These are phyloP conservation scores for Emydura subglobosa DNA, from an alignment of 2,113 vertebrate genomes.

Conservation along the genomic window DNA sequence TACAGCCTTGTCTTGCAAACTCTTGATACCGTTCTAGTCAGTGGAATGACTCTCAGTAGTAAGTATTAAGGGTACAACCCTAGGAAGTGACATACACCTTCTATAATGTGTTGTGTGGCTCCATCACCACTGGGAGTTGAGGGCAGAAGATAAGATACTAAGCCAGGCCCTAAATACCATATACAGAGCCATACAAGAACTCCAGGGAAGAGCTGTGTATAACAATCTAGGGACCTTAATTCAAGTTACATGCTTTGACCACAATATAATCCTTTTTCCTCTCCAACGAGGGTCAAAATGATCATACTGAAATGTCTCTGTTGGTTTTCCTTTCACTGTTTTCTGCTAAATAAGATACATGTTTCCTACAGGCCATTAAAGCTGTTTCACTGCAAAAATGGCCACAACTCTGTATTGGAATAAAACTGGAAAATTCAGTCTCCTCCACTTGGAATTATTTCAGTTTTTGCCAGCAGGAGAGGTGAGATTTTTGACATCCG, in stretches of 20 bases:
- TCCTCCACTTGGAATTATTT: slow-evolving; percentile 75
- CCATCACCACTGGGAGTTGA: neutral
- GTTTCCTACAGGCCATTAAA: slow-evolving; percentile 46
- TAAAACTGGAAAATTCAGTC: slow-evolving; percentile 75
- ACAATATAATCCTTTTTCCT: neutral
- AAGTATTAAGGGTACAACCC: neutral
- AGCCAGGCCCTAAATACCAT: neutral
- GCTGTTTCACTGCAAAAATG: slow-evolving; percentile 54
- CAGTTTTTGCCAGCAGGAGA: slow-evolving; percentile 69
- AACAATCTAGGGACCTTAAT: neutral
- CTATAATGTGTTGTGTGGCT: neutral
- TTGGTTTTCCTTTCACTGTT: neutral
- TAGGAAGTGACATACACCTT: neutral
- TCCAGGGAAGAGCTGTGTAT: neutral
- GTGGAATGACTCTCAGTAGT: neutral
- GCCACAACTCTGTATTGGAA: slow-evolving; percentile 72
- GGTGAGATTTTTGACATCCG: slow-evolving; percentile 74
- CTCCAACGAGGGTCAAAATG: neutral
- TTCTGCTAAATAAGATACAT: slow-evolving; percentile 42
- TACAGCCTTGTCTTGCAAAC: neutral
- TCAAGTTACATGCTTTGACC: neutral
- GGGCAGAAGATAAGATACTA: neutral
- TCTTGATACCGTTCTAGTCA: neutral
- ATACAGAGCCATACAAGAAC: neutral
- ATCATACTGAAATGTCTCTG: neutral